Base-by-base conservation (phyloP, 1,140 invertebrate genomes). In the Meteorus sp. region DNA sequence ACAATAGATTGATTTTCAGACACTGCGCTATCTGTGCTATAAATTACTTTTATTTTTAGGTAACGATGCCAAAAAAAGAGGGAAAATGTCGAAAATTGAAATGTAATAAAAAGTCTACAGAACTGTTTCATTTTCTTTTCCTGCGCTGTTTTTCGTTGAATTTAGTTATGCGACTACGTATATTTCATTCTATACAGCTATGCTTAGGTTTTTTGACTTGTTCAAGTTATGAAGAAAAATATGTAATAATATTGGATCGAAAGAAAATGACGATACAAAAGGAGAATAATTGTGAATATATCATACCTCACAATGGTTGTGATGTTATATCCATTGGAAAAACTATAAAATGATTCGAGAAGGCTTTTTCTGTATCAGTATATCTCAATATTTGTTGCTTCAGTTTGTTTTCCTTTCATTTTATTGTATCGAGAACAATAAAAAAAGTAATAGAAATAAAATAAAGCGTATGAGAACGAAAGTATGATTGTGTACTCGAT, bases 321-420 rank as follows among this genome's bases (percentile, higher is more conserved):
- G 54, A 56, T 45, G 35, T 56, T 43, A 45, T 45, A 43, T 41
- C 23, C 27, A n/a, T 31, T 47, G 54, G 31, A 56, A 56, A 44
- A 45, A 27, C 47, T 44, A 0, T 50, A 55, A 20, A 31, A 55
- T 15, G 25, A 13, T 27, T 31, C 11, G 2, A 25, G 23, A 19
- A 33, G 23, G 19, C 29, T 35, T 5, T 43, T 9, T 29, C n/a
- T 55, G n/a, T 55, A 13, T 43, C 20, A 29, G 23, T 43, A 31
- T 19, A 56, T 25, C n/a, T 19, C 23, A 47, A 23, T 7, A 9
- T 25, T 11, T 25, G 3, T 23, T 23, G 9, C 27, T 47, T 25
- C n/a, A 2, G 22, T 47, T 47, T n/a, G n/a, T n/a, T n/a, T n/a
- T n/a, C n/a, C n/a, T n/a, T n/a, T n/a, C n/a, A n/a, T n/a, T n/a